Conservation (phyloP, 2,888 invertebrate species). For the Cacoxenus indagator region DNA sequence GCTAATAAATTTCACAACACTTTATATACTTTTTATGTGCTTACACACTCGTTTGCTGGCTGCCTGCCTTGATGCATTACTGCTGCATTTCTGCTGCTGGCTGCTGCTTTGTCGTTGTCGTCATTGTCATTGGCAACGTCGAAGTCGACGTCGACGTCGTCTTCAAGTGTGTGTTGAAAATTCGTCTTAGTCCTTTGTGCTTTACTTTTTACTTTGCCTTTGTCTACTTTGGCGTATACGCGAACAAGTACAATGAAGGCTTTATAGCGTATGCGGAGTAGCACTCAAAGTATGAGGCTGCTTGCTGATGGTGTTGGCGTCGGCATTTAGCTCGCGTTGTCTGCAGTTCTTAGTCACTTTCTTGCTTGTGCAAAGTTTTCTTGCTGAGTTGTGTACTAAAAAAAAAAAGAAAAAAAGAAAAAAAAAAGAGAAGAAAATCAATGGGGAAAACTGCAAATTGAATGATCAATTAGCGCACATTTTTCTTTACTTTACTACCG, state of each 20-base stretch:
- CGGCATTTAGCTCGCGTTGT: conserved; percentile 1
- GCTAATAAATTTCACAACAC: conserved; percentile 3
- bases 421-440: conserved; percentile 8
- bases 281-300: too few relatives aligned
- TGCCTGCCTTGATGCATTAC: too few relatives aligned
- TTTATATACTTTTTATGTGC: conserved; percentile 5
- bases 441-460: conserved; percentile 23
- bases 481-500: conserved; percentile 2
- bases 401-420: neutral
- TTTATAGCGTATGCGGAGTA: too few relatives aligned
- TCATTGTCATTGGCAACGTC: neutral
- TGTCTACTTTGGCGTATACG: too few relatives aligned
- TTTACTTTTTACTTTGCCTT: neutral
- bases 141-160: too few relatives aligned
- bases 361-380: neutral
- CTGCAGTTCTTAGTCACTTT: neutral
- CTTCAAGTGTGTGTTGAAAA: too few relatives aligned
- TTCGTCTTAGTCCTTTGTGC: conserved; percentile 4
- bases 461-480: conserved; percentile 20
- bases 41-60: too few relatives aligned
- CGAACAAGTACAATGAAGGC: too few relatives aligned
- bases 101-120: neutral
- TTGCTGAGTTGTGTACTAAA: neutral
- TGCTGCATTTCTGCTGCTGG: neutral
- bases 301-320: neutral